Conservation (phyloP, 1,140 invertebrate genomes). For the Augochlora pura region DNA sequence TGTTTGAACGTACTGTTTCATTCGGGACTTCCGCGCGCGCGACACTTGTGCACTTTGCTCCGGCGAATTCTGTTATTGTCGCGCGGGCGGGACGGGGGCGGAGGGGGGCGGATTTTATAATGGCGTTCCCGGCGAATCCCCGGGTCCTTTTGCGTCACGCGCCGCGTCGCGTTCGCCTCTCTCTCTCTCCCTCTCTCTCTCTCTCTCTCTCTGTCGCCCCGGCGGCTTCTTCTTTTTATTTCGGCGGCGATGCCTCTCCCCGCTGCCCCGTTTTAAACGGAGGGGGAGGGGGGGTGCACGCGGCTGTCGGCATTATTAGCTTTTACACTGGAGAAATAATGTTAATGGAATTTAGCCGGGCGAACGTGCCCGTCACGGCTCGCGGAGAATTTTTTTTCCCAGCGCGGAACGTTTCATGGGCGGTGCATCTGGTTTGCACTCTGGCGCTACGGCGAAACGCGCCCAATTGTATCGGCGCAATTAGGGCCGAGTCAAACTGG, state of each 20-base stretch:
- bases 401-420: no score
- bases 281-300: not conserved
- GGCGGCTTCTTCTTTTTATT: no score
- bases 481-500: no score
- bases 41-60: constrained; percentile 6
- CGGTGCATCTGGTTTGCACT: no score
- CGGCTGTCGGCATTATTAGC: not conserved
- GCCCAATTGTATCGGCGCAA: no score
- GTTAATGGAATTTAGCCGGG: not conserved
- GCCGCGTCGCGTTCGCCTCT: not conserved
- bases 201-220: not conserved
- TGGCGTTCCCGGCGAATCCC: not conserved
- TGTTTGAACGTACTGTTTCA: constrained; percentile 7
- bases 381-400: no score
- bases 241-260: no score
- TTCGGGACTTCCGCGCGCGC: not conserved
- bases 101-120: not conserved
- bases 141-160: not conserved
- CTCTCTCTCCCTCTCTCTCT: not conserved
- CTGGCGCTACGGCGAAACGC: no score
- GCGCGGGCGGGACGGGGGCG: no score
- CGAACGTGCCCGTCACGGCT: no score
- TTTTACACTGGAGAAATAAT: not conserved
- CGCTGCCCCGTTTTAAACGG: not conserved
- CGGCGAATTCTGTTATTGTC: not conserved